Evolutionary conservation across 2,797 vertebrate genomes (phyloP).

Genomic region (Rhabdophis nuchalis): DNA sequence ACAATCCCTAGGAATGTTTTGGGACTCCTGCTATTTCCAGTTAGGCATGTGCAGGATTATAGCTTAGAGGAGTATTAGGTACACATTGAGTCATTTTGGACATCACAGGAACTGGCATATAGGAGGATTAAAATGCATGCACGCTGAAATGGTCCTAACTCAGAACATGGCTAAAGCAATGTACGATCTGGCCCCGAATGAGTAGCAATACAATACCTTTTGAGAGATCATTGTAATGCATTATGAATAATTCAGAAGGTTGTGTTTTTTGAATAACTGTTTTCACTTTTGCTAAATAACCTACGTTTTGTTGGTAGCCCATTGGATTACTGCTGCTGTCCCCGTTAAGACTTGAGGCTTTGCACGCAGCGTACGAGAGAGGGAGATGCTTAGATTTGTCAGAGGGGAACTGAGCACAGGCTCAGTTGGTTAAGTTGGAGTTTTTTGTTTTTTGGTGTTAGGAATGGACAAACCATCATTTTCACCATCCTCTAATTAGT

Average conservation of each 20-base stretch:
- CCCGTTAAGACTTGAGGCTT: not conserved
- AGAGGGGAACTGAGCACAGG: not conserved
- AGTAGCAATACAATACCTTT: not conserved
- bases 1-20: not conserved
- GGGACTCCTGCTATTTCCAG: not conserved
- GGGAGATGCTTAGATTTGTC: not conserved
- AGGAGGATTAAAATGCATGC: not conserved
- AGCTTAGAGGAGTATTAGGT: not conserved
- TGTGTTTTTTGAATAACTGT: not conserved
- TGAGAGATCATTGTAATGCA: not conserved
- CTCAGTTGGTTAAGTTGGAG: not conserved
- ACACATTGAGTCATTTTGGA: not conserved
- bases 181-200: not conserved
- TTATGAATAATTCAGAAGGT: not conserved
- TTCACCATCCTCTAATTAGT: not conserved
- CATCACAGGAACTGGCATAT: not conserved
- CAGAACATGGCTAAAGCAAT: not conserved
- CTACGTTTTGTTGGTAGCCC: not conserved
- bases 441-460: not conserved
- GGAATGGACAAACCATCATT: not conserved
- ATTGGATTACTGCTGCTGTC: not conserved
- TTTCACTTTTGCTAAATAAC: not conserved
- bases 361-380: not conserved
- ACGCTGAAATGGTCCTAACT: not conserved
- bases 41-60: not conserved